Base-by-base conservation (phyloP, 2,888 invertebrate species). In the Diarsia rubi region DNA sequence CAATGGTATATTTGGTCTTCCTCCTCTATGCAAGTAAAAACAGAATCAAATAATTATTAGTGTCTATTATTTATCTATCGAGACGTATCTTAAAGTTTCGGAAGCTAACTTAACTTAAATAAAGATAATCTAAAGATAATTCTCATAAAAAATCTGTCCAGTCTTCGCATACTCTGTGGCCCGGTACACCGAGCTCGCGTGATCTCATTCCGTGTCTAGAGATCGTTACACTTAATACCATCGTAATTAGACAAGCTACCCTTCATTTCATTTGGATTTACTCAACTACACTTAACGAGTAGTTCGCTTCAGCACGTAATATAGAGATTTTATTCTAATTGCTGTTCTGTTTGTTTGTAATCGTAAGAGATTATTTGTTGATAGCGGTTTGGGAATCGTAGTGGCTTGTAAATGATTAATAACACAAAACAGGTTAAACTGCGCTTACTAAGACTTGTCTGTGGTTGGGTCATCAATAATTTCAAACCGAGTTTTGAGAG, bases 181-280 rank as follows among this genome's bases (percentile, higher is more conserved):
- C 31, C 59, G 14, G 69, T 60, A 49, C 60, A 45, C 71, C 44
- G 16, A 27, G 76, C 79, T 92, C 82, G 92, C 92, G 93, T 92
- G 92, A 78, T 76, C 47, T 49, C 67, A 84, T 93, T 86, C 89
- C 93, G 93, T 93, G 93, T 79, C 80, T 79, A 84, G 86, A 85
- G 88, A 89, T 91, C 91, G 90, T 93, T 91, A 87, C 84, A 82
- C 74, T 70, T 84, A 88, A 89, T 87, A 84, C 88, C 74, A 80
- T 82, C 80, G 91, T 92, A 93, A 93, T 93, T 93, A 93, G 90
- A 88, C 88, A 88, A 85, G 89, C 86, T 87, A 86, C 90, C 88
- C 87, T 88, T 90, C 91, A 89, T 91, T 90, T 89, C 90, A 89
- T 91, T 90, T 86, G 88, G 90, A 90, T 91, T 90, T 88, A 86